Percentiles rank a stretch among this genome's conserved stretches.
These are phyloP conservation scores for Temnopleurus reevesii DNA, from an alignment of 53 echinoderm and acorn worm species.

Conservation along the genomic window DNA sequence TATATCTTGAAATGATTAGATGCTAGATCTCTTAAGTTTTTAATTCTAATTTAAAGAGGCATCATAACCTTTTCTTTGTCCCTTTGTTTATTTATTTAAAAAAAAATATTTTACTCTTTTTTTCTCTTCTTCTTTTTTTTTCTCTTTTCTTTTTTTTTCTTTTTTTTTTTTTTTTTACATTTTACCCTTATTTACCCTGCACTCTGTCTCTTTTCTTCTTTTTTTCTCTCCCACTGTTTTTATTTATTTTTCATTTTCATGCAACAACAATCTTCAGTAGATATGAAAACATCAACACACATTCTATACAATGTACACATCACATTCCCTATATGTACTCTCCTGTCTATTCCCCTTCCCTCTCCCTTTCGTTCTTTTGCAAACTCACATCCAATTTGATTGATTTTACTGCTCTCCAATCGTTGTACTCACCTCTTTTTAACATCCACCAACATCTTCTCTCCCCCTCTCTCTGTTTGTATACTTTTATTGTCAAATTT, in stretches of 20 bases:
- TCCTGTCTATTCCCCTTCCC: not conserved
- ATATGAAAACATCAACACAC: no score
- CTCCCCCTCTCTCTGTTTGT: no score
- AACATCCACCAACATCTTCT: no score
- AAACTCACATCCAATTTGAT: no score
- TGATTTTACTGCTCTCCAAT: no score
- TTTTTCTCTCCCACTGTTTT: not conserved
- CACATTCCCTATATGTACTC: not conserved
- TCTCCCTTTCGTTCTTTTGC: not conserved
- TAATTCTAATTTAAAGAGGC: no score
- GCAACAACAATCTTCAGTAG: slow-evolving; percentile 3
- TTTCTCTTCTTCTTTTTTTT: not conserved
- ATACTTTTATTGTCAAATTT: no score
- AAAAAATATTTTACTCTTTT: not conserved
- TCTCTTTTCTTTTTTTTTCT: not conserved
- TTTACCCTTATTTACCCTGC: not conserved
- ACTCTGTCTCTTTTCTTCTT: not conserved
- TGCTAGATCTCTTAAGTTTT: no score
- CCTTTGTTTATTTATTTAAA: not conserved
- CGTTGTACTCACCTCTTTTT: no score
- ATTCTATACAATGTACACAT: no score
- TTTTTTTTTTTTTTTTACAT: not conserved
- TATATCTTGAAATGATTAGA: no score
- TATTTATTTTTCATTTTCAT: no score
- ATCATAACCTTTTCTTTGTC: not conserved